Conservation (phyloP, 2,797 vertebrate species). For the Heliangelus exortis region DNA sequence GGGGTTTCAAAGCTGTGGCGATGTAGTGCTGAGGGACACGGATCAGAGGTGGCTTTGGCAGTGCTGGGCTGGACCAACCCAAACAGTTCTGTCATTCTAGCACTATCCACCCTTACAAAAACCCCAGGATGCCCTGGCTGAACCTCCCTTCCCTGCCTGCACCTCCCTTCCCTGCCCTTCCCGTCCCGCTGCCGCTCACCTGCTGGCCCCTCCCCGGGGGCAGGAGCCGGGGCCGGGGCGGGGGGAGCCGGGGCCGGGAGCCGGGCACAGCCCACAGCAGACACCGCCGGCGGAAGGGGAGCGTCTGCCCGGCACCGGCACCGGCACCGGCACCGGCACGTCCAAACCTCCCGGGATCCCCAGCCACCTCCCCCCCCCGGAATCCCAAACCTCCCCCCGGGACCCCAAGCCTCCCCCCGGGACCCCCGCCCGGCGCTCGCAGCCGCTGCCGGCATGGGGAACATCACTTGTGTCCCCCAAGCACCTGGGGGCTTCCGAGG, state of each 20-base stretch:
- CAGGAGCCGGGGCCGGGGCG: background rate
- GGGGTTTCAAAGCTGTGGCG: no score
- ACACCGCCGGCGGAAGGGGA: conserved; percentile 61
- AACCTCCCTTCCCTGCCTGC: background rate
- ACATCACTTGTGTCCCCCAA: conserved; percentile 79
- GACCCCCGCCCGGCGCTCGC: background rate
- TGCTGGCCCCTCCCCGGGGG: background rate
- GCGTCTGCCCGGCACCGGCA: background rate
- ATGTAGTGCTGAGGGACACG: no score
- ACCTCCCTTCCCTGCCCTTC: no score
- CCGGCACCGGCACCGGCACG: no score
- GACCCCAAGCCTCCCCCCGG: background rate
- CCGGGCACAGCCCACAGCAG: conserved; percentile 45
- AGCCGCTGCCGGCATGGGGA: conserved; percentile 74
- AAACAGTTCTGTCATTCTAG: no score
- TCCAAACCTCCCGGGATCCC: no score
- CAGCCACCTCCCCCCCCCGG: no score
- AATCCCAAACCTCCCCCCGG: no score
- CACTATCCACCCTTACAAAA: no score
- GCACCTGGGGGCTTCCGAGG: conserved; percentile 67
- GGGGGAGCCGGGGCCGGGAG: background rate
- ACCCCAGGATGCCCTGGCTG: no score
- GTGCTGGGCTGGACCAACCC: no score
- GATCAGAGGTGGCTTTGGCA: no score
- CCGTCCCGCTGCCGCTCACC: background rate